Evolutionary conservation across 30 jellyfish, hydroid and myxozoan genomes (phyloP).

Genomic region (Aurelia aurita complex sp. Pacific): DNA sequence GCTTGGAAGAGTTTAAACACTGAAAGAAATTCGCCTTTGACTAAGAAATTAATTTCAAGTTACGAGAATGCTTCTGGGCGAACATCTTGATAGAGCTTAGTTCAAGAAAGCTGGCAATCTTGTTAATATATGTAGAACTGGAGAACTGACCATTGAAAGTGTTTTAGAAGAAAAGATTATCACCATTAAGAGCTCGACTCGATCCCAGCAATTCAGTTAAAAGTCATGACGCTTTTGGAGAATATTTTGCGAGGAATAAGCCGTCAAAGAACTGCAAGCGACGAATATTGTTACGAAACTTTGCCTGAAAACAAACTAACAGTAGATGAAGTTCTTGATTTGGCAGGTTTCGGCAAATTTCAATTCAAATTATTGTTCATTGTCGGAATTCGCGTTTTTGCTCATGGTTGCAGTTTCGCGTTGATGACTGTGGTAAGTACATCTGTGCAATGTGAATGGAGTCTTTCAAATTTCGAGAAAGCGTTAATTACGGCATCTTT

Average conservation of each 20-base stretch:
- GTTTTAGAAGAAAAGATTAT: too few relatives aligned
- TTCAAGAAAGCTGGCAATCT: too few relatives aligned
- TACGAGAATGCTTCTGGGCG: too few relatives aligned
- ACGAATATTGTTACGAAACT: constrained; percentile 51
- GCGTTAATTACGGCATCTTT: constrained; percentile 57
- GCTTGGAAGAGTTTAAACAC: too few relatives aligned
- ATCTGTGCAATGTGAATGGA: constrained; percentile 62
- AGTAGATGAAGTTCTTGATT: constrained; percentile 55
- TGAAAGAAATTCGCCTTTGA: too few relatives aligned
- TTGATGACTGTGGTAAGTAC: constrained; percentile 71
- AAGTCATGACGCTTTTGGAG: constrained; percentile 10
- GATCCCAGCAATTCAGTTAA: too few relatives aligned
- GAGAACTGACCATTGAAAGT: too few relatives aligned
- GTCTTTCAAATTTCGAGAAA: constrained; percentile 54
- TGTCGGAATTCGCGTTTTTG: constrained; percentile 67
- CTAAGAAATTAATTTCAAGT: too few relatives aligned
- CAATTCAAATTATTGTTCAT: constrained; percentile 54
- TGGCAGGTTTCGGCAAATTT: constrained; percentile 69
- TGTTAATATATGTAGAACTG: too few relatives aligned
- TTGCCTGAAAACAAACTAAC: constrained; percentile 50
- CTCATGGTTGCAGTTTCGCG: constrained; percentile 74
- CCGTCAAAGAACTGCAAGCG: constrained; percentile 17
- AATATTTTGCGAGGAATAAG: constrained; percentile 16
- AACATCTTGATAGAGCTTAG: too few relatives aligned
- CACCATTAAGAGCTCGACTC: too few relatives aligned